A percentile compares a stretch with the other conserved stretches of the same genome.
Evolutionary conservation across 2,888 invertebrate genomes (phyloP).

Genomic region (Syrista parreyssii): DNA sequence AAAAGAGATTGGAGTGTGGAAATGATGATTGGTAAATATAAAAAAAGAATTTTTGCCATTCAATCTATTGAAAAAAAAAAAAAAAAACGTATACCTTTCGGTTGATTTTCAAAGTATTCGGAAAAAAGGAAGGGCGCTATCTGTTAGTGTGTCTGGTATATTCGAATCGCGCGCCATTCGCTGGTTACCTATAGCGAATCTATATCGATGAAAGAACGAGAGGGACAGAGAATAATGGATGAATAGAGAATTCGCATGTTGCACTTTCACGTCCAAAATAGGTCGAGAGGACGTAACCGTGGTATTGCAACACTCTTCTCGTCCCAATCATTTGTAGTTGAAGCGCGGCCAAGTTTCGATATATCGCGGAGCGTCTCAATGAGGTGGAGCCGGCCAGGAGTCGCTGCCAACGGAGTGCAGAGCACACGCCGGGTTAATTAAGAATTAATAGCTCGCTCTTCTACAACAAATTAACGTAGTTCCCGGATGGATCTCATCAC

Average conservation of each 20-base stretch:
- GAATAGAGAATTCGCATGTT: background rate
- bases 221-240: background rate
- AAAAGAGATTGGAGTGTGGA: background rate
- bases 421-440: constrained; percentile 51
- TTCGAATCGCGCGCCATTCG: background rate
- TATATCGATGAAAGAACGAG: background rate
- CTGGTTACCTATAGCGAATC: background rate
- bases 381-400: constrained; percentile 46
- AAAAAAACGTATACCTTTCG: background rate
- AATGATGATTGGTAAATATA: background rate
- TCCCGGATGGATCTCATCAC: constrained; percentile 8
- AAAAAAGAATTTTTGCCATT: background rate
- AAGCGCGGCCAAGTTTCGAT: constrained; percentile 59
- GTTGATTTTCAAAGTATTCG: too few species aligned
- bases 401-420: constrained; percentile 47
- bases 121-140: too few species aligned
- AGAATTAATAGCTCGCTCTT: constrained; percentile 51
- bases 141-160: background rate
- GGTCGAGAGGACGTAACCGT: constrained; percentile 40
- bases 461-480: constrained; percentile 20
- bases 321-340: constrained; percentile 57
- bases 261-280: constrained; percentile 28
- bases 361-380: constrained; percentile 52
- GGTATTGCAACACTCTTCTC: constrained; percentile 48
- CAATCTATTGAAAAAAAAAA: background rate